phyloP scores from a whole-genome alignment of 2,797 vertebrate genomes.

The Ibycter americanus region DNA sequence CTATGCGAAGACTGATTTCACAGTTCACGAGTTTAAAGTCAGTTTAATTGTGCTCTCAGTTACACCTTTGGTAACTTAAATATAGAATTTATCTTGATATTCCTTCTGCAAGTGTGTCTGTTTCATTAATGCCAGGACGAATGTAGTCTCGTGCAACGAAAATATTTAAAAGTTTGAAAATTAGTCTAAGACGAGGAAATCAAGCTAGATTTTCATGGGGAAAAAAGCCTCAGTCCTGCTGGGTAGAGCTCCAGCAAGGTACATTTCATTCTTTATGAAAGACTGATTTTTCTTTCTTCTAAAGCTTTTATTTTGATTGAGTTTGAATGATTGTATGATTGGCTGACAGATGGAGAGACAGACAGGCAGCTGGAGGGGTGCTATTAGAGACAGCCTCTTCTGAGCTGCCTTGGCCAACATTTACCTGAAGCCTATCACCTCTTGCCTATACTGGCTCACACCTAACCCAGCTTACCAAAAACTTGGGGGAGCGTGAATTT shows the following conservation, averaged over 20 bases:
- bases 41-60: neutral
- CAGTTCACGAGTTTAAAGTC: neutral
- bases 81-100: neutral
- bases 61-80: neutral
- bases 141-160: neutral
- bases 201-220: neutral
- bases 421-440: neutral
- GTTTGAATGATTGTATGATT: neutral
- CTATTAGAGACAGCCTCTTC: neutral
- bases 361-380: neutral
- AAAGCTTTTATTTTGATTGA: neutral
- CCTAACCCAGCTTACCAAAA: neutral
- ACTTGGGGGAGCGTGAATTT: neutral
- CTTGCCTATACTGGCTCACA: neutral
- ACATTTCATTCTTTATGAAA: neutral
- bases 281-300: neutral
- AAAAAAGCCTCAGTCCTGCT: rapidly evolving
- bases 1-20: neutral
- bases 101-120: neutral
- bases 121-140: neutral
- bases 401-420: rapidly evolving
- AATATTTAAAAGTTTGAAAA: neutral
- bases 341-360: neutral
- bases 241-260: neutral
- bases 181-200: neutral